Evolutionary conservation across 1,140 invertebrate species (phyloP).

Genomic region (Reticulitermes speratus): DNA sequence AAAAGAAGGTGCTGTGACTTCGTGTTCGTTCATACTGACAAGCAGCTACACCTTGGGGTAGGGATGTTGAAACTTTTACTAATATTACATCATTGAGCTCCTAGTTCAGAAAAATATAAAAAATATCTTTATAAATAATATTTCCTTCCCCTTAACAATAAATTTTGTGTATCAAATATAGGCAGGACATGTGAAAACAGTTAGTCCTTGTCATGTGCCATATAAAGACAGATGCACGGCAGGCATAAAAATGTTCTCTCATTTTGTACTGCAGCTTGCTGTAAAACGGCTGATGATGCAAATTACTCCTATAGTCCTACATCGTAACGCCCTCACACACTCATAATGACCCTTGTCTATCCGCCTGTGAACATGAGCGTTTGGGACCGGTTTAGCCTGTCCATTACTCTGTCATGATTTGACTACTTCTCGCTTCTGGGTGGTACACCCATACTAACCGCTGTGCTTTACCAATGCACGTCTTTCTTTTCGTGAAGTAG

Average conservation of each 20-base stretch:
- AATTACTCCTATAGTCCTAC: neutral
- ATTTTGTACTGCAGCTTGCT: neutral
- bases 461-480: neutral
- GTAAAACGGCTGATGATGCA: neutral
- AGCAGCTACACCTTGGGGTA: neutral
- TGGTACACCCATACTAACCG: neutral
- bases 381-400: constrained; percentile 1
- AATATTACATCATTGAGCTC: neutral
- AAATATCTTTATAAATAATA: too few relatives aligned
- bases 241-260: constrained; percentile 2
- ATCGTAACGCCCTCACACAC: neutral
- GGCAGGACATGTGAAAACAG: neutral
- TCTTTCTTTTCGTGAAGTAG: neutral
- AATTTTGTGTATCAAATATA: neutral
- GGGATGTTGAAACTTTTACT: neutral
- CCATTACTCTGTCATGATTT: constrained; percentile 8
- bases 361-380: neutral
- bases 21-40: neutral
- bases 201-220: neutral
- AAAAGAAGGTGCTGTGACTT: neutral
- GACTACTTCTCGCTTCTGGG: neutral
- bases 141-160: too few relatives aligned
- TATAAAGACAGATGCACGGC: neutral
- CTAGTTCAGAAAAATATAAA: neutral
- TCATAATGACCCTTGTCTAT: neutral